Evolutionary conservation across 1,140 invertebrate species (phyloP).

Genomic region (Holotrichia oblita): DNA sequence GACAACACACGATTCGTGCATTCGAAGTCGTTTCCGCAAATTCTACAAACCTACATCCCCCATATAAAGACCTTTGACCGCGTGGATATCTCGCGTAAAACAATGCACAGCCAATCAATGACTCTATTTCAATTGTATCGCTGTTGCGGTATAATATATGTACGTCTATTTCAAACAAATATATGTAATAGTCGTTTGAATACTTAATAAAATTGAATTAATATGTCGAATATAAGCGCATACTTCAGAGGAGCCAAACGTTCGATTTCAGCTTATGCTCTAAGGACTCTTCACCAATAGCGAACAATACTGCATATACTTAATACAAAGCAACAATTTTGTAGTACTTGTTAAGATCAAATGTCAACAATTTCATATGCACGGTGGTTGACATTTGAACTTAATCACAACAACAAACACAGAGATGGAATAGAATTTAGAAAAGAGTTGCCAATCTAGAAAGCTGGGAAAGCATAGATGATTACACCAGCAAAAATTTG

Average conservation of each 20-base stretch:
- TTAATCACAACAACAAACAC: conserved; percentile 28
- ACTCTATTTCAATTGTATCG: conserved; percentile 18
- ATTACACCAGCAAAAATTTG: not conserved
- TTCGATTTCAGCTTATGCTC: not conserved
- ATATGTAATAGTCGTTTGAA: not conserved
- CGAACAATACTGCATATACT: conserved; percentile 12
- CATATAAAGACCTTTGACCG: conserved; percentile 33
- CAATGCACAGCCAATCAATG: not conserved
- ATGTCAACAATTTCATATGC: conserved; percentile 30
- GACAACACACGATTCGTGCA: conserved; percentile 34
- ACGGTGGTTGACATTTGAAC: conserved; percentile 30
- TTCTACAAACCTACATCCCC: conserved; percentile 36
- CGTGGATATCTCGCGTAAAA: not conserved
- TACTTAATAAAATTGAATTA: not conserved
- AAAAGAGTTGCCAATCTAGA: not conserved
- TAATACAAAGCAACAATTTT: conserved; percentile 9
- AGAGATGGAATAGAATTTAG: not conserved
- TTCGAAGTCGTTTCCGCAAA: conserved; percentile 33
- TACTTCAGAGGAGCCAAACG: not conserved
- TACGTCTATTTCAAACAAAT: not conserved
- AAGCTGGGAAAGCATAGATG: not conserved
- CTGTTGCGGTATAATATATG: not conserved
- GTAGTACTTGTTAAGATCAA: not conserved
- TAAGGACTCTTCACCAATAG: not conserved
- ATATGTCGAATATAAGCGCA: not conserved